A percentile compares a stretch with the other conserved stretches of the same genome.
Conservation (phyloP, 2,797 vertebrate genomes). For the Mus minutoides region DNA sequence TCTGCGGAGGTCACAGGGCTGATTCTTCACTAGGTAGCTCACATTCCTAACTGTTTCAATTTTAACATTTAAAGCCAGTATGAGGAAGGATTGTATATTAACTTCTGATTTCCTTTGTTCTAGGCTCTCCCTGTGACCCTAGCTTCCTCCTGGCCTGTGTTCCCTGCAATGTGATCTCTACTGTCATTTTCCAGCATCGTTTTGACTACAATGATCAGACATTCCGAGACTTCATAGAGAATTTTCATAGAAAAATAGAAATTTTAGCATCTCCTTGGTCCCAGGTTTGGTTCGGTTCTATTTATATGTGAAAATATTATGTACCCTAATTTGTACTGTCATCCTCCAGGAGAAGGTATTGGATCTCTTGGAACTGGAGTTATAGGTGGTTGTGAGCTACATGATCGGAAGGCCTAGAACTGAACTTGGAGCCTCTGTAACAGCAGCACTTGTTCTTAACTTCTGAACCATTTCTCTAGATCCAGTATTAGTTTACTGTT, state of each 20-base stretch:
- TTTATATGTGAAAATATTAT: background rate
- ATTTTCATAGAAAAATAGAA: constrained; percentile 50
- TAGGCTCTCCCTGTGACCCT: constrained; percentile 67
- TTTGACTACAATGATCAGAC: constrained; percentile 81
- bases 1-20: background rate
- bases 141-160: constrained; percentile 57
- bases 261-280: background rate
- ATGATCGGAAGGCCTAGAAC: background rate
- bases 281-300: constrained; percentile 56
- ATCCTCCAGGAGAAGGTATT: background rate
- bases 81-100: background rate
- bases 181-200: constrained; percentile 81
- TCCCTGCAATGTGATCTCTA: constrained; percentile 85
- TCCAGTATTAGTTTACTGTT: background rate
- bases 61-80: background rate
- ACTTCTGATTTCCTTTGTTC: background rate
- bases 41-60: background rate
- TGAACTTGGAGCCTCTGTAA: background rate
- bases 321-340: background rate
- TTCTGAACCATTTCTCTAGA: background rate
- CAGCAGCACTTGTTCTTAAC: background rate
- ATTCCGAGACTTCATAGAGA: constrained; percentile 67
- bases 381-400: background rate
- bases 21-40: background rate
- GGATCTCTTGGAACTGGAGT: background rate